A percentile compares a stretch with the other conserved stretches of the same genome.
Conservation (phyloP, 2,113 vertebrate genomes). For the Empidonax alnorum region DNA sequence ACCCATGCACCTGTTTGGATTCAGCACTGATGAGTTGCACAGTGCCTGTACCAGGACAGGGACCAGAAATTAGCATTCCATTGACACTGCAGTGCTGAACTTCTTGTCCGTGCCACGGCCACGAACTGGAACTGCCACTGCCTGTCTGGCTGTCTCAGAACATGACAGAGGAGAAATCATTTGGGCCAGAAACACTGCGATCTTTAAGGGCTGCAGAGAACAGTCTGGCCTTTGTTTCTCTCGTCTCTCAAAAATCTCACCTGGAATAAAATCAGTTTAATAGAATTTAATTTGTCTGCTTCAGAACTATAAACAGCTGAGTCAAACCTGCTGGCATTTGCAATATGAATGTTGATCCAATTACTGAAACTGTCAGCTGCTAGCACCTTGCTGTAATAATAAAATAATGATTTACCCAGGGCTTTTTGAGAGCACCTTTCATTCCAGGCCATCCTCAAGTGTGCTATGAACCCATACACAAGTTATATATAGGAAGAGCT, state of each 20-base stretch:
- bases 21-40: background rate
- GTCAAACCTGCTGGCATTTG: slow-evolving; percentile 43
- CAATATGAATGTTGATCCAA: background rate
- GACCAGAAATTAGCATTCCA: background rate
- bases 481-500: slow-evolving; percentile 26
- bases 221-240: background rate
- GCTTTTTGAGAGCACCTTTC: slow-evolving; percentile 28
- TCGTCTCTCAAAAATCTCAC: background rate
- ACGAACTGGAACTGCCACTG: background rate
- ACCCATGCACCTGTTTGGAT: background rate
- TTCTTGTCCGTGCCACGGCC: background rate
- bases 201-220: background rate
- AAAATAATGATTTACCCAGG: slow-evolving; percentile 11
- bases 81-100: background rate
- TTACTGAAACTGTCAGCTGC: slow-evolving; percentile 43
- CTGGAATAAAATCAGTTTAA: background rate
- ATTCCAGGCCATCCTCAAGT: slow-evolving; percentile 21
- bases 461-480: background rate
- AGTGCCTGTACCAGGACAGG: background rate
- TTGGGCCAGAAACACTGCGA: background rate
- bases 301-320: background rate
- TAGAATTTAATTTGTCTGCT: background rate
- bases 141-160: background rate
- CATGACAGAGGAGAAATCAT: rapidly evolving
- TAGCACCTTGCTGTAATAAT: background rate